A percentile compares a stretch with the other conserved stretches of the same genome.
Evolutionary conservation across 2,888 invertebrate genomes (phyloP).

Genomic region (Sylvicola fuscatus): DNA sequence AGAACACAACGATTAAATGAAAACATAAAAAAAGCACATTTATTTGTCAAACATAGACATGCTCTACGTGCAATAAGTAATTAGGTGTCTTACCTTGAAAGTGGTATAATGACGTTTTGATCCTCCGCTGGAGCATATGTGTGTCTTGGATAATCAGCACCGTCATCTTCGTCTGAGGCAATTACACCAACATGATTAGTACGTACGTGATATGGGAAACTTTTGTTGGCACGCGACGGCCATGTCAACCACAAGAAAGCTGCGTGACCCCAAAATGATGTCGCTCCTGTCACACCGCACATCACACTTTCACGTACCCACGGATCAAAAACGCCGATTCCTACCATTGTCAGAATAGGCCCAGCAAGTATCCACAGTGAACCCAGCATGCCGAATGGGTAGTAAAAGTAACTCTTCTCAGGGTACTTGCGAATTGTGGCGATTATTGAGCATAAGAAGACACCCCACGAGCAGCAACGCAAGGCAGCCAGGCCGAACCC

Average conservation of each 20-base stretch:
- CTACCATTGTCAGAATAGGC: constrained; percentile 55
- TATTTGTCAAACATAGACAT: too few relatives aligned
- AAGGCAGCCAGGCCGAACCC: constrained; percentile 64
- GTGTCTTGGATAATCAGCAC: constrained; percentile 13
- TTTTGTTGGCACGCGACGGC: constrained; percentile 69
- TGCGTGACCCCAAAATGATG: constrained; percentile 44
- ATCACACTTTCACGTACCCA: constrained; percentile 63
- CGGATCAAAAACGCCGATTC: constrained; percentile 59
- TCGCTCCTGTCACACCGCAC: constrained; percentile 40
- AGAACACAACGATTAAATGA: background rate
- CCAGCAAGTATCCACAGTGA: constrained; percentile 75
- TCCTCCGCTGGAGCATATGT: constrained; percentile 10
- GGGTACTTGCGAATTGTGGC: constrained; percentile 62
- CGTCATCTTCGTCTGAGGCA: constrained; percentile 27
- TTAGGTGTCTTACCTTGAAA: constrained; percentile 27
- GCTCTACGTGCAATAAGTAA: background rate
- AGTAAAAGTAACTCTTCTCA: constrained; percentile 63
- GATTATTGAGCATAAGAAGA: constrained; percentile 41
- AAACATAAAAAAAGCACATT: background rate
- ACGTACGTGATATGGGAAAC: constrained; percentile 78
- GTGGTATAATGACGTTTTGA: constrained; percentile 33
- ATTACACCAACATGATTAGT: constrained; percentile 62
- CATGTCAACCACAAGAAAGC: constrained; percentile 60
- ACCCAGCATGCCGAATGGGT: constrained; percentile 61
- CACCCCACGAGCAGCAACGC: constrained; percentile 59